Percentiles rank a stretch among this genome's conserved stretches.
Evolutionary conservation across 1,140 invertebrate genomes (phyloP).

Genomic region (Chymomyza costata): DNA sequence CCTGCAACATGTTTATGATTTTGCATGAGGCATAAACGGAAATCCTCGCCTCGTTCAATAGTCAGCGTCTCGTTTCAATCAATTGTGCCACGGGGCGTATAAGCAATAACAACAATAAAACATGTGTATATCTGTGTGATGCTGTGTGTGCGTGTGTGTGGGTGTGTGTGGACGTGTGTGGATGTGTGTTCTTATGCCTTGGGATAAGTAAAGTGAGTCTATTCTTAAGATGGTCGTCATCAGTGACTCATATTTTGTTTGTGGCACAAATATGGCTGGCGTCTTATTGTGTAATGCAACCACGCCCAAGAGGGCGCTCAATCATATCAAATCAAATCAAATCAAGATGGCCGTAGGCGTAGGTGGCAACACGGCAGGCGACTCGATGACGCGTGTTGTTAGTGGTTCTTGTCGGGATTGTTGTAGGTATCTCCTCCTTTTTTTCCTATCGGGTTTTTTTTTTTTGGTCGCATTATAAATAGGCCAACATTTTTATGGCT

Average conservation of each 20-base stretch:
- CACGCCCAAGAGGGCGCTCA: conserved; percentile 33
- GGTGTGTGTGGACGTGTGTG: conserved; percentile 15
- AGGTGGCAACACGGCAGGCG: conserved; percentile 18
- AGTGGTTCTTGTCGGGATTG: neutral
- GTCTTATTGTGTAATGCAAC: conserved; percentile 10
- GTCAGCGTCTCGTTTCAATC: conserved; percentile 46
- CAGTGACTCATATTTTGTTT: too few species aligned
- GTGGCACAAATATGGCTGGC: too few species aligned
- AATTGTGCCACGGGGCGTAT: conserved; percentile 38
- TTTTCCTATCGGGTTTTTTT: conserved; percentile 3
- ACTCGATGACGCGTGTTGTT: conserved; percentile 46
- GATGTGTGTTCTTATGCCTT: too few species aligned
- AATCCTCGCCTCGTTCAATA: conserved; percentile 1
- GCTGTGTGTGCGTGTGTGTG: conserved; percentile 8
- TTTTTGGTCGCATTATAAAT: conserved; percentile 39
- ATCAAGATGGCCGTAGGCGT: conserved; percentile 26
- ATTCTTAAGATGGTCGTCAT: too few species aligned
- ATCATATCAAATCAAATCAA: conserved; percentile 56
- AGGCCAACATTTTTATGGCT: conserved; percentile 33
- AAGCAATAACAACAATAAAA: conserved; percentile 8
- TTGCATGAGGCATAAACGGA: too few species aligned
- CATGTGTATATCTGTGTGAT: conserved; percentile 2
- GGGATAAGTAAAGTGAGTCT: too few species aligned
- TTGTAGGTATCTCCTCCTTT: too few species aligned
- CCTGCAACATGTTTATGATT: too few species aligned